Evolutionary conservation across 2,797 vertebrate genomes (phyloP).

Genomic region (Eremophila alpestris): DNA sequence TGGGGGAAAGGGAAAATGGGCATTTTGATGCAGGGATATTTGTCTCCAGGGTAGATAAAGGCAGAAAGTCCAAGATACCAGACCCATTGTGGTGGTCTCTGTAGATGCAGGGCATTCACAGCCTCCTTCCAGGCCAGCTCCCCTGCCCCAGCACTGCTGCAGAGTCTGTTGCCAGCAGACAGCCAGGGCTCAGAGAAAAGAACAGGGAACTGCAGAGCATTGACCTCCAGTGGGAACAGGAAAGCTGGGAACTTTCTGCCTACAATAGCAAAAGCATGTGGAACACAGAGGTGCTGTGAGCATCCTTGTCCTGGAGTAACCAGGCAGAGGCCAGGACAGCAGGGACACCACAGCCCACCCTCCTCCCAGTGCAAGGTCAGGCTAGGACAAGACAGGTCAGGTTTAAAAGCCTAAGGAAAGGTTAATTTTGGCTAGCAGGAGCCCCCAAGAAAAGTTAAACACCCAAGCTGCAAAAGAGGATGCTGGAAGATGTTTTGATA

Average conservation of each 20-base stretch:
- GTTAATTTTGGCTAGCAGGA: too few relatives aligned
- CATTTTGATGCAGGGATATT: background rate
- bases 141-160: background rate
- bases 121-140: background rate
- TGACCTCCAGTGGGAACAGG: slow-evolving; percentile 21
- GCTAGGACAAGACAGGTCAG: background rate
- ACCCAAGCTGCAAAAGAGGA: background rate
- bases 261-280: background rate
- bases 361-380: slow-evolving; percentile 15
- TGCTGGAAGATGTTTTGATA: background rate
- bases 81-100: fast-evolving
- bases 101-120: background rate
- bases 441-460: background rate
- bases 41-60: background rate
- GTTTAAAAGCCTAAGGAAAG: background rate
- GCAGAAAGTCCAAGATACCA: background rate
- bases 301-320: slow-evolving; percentile 32
- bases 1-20: fast-evolving
- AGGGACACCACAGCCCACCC: background rate
- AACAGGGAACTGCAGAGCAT: slow-evolving; percentile 4
- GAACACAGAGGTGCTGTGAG: background rate
- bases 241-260: background rate
- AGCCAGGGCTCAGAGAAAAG: background rate
- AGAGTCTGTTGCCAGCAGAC: background rate
- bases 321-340: background rate